Conservation (phyloP, 2,113 vertebrate species). For the Grammomys dolichurus region DNA sequence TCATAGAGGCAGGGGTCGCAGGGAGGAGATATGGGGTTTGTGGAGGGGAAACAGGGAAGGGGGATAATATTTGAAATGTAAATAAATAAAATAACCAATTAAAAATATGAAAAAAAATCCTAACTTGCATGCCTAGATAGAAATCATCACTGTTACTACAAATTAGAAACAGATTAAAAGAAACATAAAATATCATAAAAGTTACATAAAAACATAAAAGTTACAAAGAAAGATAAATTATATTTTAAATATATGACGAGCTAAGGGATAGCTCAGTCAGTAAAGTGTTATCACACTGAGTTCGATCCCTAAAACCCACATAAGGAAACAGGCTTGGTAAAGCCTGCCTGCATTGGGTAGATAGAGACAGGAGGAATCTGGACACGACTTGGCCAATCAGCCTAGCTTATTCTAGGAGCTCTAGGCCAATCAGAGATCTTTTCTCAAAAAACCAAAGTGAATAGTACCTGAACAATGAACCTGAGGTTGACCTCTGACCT, state of each 20-base stretch:
- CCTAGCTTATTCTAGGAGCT: neutral
- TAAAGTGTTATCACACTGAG: neutral
- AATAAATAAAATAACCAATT: no score
- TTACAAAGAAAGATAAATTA: conserved; percentile 40
- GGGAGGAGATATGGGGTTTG: no score
- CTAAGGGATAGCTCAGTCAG: neutral
- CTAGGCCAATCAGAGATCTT: neutral
- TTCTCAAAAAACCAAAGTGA: neutral
- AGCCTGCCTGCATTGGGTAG: neutral
- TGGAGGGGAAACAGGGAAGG: no score
- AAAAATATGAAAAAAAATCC: no score
- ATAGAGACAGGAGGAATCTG: neutral
- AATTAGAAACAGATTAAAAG: conserved; percentile 25
- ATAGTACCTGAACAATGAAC: neutral
- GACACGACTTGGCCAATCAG: no score
- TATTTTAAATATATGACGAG: neutral
- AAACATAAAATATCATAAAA: conserved; percentile 47
- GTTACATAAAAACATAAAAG: conserved; percentile 33
- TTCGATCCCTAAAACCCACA: neutral
- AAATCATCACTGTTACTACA: conserved; percentile 34
- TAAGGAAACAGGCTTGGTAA: neutral
- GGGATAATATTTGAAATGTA: no score
- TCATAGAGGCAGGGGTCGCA: no score
- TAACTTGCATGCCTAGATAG: neutral
- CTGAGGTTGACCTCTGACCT: neutral